Conservation (phyloP, 2,888 invertebrate genomes). For the Amiota mariae region DNA sequence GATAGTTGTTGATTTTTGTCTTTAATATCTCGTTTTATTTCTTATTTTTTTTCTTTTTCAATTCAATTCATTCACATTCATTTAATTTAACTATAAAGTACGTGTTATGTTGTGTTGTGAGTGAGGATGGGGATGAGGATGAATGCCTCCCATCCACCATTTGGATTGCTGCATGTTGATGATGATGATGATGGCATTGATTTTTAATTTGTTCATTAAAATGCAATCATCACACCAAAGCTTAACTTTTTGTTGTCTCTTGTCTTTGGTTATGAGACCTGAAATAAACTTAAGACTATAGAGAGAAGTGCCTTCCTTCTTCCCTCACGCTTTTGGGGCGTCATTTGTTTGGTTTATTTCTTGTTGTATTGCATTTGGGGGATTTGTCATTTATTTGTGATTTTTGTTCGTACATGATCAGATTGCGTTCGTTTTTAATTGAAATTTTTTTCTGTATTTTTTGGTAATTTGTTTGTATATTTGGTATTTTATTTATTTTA, state of each 20-base stretch:
- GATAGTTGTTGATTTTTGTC: constrained; percentile 55
- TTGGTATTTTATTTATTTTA: no score
- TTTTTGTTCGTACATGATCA: constrained; percentile 35
- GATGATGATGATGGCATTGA: constrained; percentile 59
- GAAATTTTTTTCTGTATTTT: constrained; percentile 37
- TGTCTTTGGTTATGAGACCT: not conserved
- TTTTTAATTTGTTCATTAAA: constrained; percentile 71
- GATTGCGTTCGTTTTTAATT: constrained; percentile 28
- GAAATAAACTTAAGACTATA: not conserved
- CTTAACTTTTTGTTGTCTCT: not conserved
- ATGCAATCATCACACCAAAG: constrained; percentile 68
- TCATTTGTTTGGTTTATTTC: constrained; percentile 45
- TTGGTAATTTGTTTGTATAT: constrained; percentile 43
- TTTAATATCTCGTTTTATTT: constrained; percentile 13
- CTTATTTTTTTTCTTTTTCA: no score
- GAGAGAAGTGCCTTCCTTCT: no score
- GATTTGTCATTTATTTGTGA: constrained; percentile 53
- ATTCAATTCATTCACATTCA: constrained; percentile 33
- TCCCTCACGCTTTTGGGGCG: constrained; percentile 7
- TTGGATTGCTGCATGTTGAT: constrained; percentile 23
- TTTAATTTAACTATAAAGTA: constrained; percentile 62
- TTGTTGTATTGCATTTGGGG: constrained; percentile 49
- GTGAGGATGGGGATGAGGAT: no score
- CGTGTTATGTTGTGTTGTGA: constrained; percentile 50
- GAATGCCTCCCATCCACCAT: constrained; percentile 17